Evolutionary conservation across 2,113 vertebrate genomes (phyloP).

Genomic region (Ammospiza nelsoni): DNA sequence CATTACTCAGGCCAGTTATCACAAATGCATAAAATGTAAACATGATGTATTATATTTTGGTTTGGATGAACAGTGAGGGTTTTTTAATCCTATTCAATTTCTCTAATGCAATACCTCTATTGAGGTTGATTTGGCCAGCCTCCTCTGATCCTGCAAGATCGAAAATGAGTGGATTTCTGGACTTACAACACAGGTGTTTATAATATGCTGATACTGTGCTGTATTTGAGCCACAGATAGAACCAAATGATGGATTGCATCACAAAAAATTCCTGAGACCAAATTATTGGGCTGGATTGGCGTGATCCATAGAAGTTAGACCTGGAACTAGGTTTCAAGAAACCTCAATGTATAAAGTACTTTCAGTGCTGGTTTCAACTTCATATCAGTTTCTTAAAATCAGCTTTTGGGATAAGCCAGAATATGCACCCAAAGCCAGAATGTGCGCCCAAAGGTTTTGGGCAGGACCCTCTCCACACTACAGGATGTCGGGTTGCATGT

Average conservation of each 20-base stretch:
- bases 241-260: not conserved
- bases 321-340: not conserved
- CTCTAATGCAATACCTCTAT: constrained; percentile 48
- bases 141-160: not conserved
- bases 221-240: not conserved
- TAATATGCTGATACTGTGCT: not conserved
- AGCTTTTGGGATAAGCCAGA: not conserved
- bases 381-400: not conserved
- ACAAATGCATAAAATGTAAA: constrained; percentile 71
- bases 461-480: not conserved
- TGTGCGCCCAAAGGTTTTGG: not conserved
- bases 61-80: constrained; percentile 17
- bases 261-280: not conserved
- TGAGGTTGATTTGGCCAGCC: constrained; percentile 4
- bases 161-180: not conserved
- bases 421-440: not conserved
- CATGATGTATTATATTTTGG: constrained; percentile 30
- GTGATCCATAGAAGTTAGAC: not conserved
- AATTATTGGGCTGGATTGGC: not conserved
- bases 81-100: constrained; percentile 26
- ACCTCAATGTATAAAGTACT: not conserved
- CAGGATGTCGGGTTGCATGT: not conserved
- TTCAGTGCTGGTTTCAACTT: not conserved
- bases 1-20: constrained; percentile 61
- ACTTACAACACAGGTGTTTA: not conserved